These are phyloP conservation scores for Apantesis nais DNA, from an alignment of 2,888 invertebrate species.

Conservation along the genomic window DNA sequence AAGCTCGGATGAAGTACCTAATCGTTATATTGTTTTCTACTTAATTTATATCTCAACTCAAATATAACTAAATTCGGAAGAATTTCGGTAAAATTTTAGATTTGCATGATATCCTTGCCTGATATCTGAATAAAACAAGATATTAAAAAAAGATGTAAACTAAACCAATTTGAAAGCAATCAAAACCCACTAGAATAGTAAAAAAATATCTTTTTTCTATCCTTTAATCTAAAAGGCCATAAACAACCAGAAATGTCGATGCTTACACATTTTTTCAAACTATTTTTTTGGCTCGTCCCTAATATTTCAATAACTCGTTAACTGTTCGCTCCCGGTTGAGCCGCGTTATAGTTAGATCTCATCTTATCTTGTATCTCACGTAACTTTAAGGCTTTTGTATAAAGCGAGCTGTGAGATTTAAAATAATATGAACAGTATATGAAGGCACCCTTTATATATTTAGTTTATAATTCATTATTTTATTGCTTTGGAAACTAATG, in stretches of 20 bases:
- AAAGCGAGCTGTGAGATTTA: constrained; percentile 23
- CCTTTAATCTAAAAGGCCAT: constrained; percentile 34
- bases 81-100: too few relatives aligned
- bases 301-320: constrained; percentile 52
- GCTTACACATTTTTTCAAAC: constrained; percentile 40
- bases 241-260: constrained; percentile 42
- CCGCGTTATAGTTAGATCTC: constrained; percentile 38
- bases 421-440: background rate
- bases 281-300: constrained; percentile 32
- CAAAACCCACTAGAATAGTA: constrained; percentile 3
- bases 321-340: constrained; percentile 43
- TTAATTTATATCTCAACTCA: too few relatives aligned
- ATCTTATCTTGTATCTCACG: constrained; percentile 50
- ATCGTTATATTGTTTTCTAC: too few relatives aligned
- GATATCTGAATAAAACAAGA: background rate
- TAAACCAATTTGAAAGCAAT: constrained; percentile 4
- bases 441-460: background rate
- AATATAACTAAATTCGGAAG: too few relatives aligned
- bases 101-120: background rate
- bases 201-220: constrained; percentile 14
- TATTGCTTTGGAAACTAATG: too few relatives aligned
- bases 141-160: constrained; percentile 7
- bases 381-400: constrained; percentile 31
- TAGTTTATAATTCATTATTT: too few relatives aligned
- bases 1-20: too few relatives aligned